These are phyloP conservation scores for Deroplatys truncata DNA, from an alignment of 2,888 invertebrate genomes.

Conservation along the genomic window DNA sequence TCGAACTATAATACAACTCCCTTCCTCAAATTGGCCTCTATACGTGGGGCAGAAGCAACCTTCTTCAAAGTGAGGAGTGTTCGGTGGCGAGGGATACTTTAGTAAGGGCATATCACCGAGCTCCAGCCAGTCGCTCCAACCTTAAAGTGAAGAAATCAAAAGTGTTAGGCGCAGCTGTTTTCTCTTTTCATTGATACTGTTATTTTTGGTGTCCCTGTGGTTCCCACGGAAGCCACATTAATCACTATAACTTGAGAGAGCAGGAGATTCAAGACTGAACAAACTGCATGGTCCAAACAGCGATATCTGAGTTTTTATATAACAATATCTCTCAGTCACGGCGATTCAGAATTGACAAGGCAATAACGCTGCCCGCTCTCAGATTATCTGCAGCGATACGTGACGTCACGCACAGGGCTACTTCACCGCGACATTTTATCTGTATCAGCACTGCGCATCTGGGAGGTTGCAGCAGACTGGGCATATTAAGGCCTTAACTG, in stretches of 20 bases:
- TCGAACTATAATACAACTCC: no score
- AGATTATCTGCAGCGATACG: neutral
- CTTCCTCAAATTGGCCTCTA: no score
- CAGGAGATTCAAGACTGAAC: no score
- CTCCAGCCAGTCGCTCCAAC: no score
- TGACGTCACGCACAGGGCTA: neutral
- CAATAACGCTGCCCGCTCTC: neutral
- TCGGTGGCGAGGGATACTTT: no score
- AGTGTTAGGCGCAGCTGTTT: no score
- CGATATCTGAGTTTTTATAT: neutral
- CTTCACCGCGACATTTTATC: neutral
- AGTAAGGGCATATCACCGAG: no score
- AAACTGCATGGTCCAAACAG: neutral
- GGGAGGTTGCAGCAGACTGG: neutral
- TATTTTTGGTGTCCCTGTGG: neutral
- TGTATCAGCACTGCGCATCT: neutral
- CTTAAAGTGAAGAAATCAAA: no score
- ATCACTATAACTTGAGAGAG: neutral
- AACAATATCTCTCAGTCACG: neutral
- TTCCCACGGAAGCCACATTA: neutral
- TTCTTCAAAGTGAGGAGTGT: no score
- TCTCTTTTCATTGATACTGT: no score
- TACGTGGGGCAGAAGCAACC: no score
- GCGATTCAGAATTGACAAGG: neutral
- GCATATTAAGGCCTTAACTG: neutral